Conservation (phyloP, 2,888 invertebrate species). For the Polyploca ridens region DNA sequence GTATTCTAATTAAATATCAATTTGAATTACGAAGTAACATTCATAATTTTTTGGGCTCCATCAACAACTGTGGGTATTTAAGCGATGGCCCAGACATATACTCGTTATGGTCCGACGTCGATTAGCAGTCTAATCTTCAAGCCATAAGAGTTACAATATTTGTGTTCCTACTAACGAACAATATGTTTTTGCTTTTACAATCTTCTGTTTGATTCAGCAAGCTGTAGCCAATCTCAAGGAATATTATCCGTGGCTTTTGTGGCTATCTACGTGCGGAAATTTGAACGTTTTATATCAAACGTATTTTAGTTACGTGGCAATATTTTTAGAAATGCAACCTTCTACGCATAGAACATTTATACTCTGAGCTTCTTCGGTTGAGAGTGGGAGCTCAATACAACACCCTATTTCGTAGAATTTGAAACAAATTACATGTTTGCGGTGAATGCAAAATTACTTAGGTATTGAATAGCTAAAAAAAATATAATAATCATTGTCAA, state of each 20-base stretch:
- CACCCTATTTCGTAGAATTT: not conserved
- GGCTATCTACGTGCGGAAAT: slow-evolving; percentile 27
- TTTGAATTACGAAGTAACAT: too few relatives aligned
- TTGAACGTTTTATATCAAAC: slow-evolving; percentile 32
- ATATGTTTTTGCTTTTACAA: not conserved
- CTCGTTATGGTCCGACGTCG: too few relatives aligned
- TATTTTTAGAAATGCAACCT: not conserved
- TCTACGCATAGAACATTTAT: too few relatives aligned
- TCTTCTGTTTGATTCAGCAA: not conserved
- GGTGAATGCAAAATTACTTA: not conserved
- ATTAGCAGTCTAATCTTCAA: too few relatives aligned
- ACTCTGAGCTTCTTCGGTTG: not conserved
- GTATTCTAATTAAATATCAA: too few relatives aligned
- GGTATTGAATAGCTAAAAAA: not conserved
- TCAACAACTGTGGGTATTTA: too few relatives aligned
- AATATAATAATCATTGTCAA: not conserved
- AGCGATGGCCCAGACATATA: too few relatives aligned
- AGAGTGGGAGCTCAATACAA: not conserved
- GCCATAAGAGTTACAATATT: too few relatives aligned
- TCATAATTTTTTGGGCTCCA: too few relatives aligned
- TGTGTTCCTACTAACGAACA: too few relatives aligned
- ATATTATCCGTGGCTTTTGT: slow-evolving; percentile 4
- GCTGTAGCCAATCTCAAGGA: slow-evolving; percentile 3
- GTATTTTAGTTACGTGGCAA: slow-evolving; percentile 18
- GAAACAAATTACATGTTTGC: not conserved